Conservation (phyloP, 2,797 vertebrate genomes). For the Remorina albescens region DNA sequence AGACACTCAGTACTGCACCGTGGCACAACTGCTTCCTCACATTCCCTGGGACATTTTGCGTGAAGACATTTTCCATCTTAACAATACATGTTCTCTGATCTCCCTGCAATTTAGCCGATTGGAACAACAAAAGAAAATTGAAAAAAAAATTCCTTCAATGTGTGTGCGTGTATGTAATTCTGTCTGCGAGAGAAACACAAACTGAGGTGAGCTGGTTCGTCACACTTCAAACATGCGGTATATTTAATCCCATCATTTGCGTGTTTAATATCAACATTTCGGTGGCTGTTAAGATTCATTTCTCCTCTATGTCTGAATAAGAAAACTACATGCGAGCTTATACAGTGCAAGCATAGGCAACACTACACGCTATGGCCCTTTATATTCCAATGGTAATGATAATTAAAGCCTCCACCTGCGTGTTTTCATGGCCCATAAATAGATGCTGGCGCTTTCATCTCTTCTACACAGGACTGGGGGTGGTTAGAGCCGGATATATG, state of each 20-base stretch:
- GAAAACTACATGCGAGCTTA: constrained; percentile 16
- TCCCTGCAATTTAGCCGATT: background rate
- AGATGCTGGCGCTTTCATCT: constrained; percentile 60
- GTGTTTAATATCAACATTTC: constrained; percentile 54
- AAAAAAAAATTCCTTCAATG: no score
- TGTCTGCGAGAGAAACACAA: constrained; percentile 21
- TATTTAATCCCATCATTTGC: constrained; percentile 57
- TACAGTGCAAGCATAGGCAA: constrained; percentile 13
- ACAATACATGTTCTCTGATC: constrained; percentile 13
- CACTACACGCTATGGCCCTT: constrained; percentile 41
- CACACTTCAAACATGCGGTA: constrained; percentile 22
- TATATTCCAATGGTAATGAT: constrained; percentile 58
- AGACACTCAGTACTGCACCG: constrained; percentile 13
- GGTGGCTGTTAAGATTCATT: constrained; percentile 26
- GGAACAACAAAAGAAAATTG: no score
- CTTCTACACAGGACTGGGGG: constrained; percentile 52
- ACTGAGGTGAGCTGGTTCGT: constrained; percentile 5
- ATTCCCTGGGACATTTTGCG: background rate
- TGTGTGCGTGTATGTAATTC: background rate
- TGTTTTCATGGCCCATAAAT: constrained; percentile 68
- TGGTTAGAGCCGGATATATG: constrained; percentile 60
- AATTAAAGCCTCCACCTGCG: constrained; percentile 73
- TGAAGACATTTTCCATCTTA: constrained; percentile 14
- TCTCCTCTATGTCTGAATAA: constrained; percentile 15
- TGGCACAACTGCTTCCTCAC: background rate